Conservation (phyloP, 2,797 vertebrate genomes). For the Sebastes matsubarae region DNA sequence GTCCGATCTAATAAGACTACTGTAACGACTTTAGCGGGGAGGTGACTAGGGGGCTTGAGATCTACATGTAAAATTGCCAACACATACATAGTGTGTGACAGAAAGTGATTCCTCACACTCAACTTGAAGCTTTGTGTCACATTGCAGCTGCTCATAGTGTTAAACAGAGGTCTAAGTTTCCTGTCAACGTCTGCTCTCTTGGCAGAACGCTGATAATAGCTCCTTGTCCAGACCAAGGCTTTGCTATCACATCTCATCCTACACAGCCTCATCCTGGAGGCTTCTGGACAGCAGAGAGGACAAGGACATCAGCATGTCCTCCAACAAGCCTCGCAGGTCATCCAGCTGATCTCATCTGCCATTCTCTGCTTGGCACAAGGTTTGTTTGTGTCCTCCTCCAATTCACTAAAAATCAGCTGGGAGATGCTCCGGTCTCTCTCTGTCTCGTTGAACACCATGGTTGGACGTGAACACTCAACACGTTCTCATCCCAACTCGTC, state of each 20-base stretch:
- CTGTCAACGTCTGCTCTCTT: neutral
- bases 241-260: neutral
- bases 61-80: neutral
- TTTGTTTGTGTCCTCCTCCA: neutral
- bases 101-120: neutral
- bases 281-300: neutral
- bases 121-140: neutral
- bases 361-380: neutral
- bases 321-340: neutral
- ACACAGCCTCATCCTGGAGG: neutral
- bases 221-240: neutral
- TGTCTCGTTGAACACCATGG: no score
- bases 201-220: neutral
- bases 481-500: no score
- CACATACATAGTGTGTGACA: neutral
- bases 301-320: neutral
- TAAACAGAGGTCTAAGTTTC: neutral
- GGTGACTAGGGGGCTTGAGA: neutral
- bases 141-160: neutral
- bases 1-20: neutral
- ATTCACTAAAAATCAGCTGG: no score
- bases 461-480: no score
- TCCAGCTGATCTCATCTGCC: neutral
- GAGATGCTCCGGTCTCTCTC: no score
- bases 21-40: neutral